Evolutionary conservation across 2,113 vertebrate species (phyloP), one percentile per base, ranked within the genome.

Genomic region (Callaeas wilsoni): DNA sequence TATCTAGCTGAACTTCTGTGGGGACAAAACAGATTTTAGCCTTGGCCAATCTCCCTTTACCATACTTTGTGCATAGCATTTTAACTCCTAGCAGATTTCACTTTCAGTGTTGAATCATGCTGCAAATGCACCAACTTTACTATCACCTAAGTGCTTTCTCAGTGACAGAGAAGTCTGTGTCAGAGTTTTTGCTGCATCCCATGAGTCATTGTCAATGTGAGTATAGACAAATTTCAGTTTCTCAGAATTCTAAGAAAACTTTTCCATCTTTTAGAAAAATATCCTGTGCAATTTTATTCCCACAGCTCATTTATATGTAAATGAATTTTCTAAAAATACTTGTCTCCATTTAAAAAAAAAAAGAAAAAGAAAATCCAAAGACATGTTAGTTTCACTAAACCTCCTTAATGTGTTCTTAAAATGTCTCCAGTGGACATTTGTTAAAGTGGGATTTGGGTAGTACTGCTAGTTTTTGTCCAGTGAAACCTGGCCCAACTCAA

Each of bases 251-350:
- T 67, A 53, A 59, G 59, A 73, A 49, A 87, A 85, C 3, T 3
- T 8, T 59, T 67, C 22, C 41, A 25, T 52, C 35, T 53, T 75
- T 42, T 41, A 59, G 25, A 60, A 93, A 87, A 64, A 87, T 22
- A 42, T 11, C 6, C 15, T n/a, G 22, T 25, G 41, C 3, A 49
- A 44, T 59, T 89, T 83, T 63, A 25, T 55, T 71, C 8, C 83
- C 0, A 0, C 12, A 59, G 3, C 1, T 8, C 11, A 20, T 59
- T 57, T 50, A 37, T 12, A 33, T 9, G 3, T 46, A 76, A 86
- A 75, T 64, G 1, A 47, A 67, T 67, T 49, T 90, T 81, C 37
- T 56, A 13, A 74, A n/a, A 74, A 41, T 52, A 56, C 2, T 50
- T 4, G 0, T n/a, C 19, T n/a, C 6, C 13, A n/a, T 57, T 5